Base-by-base conservation (phyloP, 2,888 invertebrate genomes). In the Hirtodrosophila cameraria region DNA sequence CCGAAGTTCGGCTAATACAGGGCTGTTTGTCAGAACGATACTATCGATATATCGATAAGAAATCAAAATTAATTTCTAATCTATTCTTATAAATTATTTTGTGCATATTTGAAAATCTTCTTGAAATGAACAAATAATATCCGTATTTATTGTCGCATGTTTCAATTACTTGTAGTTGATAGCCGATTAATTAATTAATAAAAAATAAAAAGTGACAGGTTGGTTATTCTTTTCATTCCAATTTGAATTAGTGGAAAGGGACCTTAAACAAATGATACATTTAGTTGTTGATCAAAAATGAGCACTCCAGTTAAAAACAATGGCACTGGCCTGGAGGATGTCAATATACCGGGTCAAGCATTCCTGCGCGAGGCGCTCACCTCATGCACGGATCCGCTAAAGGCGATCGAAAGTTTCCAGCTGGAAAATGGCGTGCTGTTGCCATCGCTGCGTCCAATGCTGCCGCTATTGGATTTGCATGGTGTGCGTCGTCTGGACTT, bases 391-490 rank as follows among this genome's bases (percentile, higher is more conserved):
- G 98, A 99, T 92, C 99, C 99, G 8, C 90, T 99, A 30, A 97
- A 97, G 92, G 98, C 99, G n/a, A 99, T 99, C 69, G 98, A 98
- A 92, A 98, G 98, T 90, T 99, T 99, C 7, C 90, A 96, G 94
- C 92, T 97, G 38, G 96, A 97, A 91, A 97, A 98, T 93, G 97
- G 97, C 30, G 97, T 98, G 80, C 91, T 97, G 53, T 91, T 99
- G 39, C 98, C 98, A 1, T 98, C 99, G 0, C 91, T 99, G 42
- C 93, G 97, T 42, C 98, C 99, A 11, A 99, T 99, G 95, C 90
- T 99, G 62, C 99, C 99, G 0, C 92, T 99, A 11, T 92, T 99
- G 7, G 99, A 99, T 91, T 93, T 99, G 15, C 99, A 99, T 88
- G 97, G 97, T 2, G 96, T 99, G 0, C 94, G 97, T 15, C 93